A percentile compares a stretch with the other conserved stretches of the same genome.
phyloP scores from a whole-genome alignment of 2,113 vertebrate species.

The Leucopternis melanops region DNA sequence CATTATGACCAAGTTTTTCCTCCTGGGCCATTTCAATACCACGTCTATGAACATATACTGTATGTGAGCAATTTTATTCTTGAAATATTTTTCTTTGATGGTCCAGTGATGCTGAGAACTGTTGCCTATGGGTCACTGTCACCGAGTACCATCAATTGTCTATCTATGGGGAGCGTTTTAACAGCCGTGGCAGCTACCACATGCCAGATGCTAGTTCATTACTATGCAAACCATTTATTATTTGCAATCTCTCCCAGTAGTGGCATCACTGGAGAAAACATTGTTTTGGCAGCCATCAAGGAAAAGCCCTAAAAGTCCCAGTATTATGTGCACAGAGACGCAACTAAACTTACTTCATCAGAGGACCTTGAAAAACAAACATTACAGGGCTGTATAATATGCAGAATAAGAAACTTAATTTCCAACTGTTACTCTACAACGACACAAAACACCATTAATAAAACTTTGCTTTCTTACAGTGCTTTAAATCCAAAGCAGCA shows the following conservation, averaged over 20 bases:
- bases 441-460: neutral
- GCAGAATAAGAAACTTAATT: neutral
- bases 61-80: neutral
- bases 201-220: neutral
- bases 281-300: neutral
- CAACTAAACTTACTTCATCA: neutral
- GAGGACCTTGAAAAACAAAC: neutral
- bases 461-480: neutral
- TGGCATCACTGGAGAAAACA: neutral
- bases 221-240: neutral
- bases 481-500: neutral
- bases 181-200: neutral
- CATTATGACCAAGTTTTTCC: neutral
- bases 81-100: neutral
- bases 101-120: neutral
- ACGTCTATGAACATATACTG: neutral
- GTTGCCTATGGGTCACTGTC: neutral
- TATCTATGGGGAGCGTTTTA: neutral
- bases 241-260: neutral
- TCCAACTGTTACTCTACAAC: neutral
- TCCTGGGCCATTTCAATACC: neutral
- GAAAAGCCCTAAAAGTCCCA: neutral
- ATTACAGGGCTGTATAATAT: neutral
- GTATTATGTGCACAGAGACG: neutral
- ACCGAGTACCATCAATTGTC: neutral